Evolutionary conservation across 1,140 invertebrate genomes (phyloP), one percentile per base, ranked within the genome.

Genomic region (Cydia splendana): DNA sequence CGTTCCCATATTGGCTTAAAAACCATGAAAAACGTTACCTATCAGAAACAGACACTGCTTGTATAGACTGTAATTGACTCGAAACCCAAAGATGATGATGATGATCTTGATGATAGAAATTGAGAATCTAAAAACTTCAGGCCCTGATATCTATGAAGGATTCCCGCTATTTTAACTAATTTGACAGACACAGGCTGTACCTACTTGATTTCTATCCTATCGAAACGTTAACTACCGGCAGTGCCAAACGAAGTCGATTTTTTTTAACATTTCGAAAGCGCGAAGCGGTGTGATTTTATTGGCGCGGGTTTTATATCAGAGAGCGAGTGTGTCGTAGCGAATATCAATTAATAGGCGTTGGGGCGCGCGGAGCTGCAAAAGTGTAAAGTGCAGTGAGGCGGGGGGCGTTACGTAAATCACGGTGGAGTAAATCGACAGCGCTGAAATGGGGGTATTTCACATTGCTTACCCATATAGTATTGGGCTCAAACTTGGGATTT

Each of bases 321-420:
- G 53, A 6, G 38, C 12, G 42, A 78, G 81, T 79, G 79, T 81
- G 88, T 89, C 86, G 80, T 75, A 77, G 74, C 82, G 83, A 84
- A 90, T 91, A 90, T 90, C 89, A 91, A 89, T 91, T 88, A 89
- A 87, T 90, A 84, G 86, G 75, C 87, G 81, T 84, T 81, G 85
- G 83, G 83, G 86, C 85, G 88, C 83, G 86, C 84, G 80, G 82
- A 87, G 84, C 88, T 91, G 90, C 86, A 92, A 92, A 91, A 90
- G 89, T 92, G 90, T 92, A 92, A 92, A 92, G 84, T 91, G 87
- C 90, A 91, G 78, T 75, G 84, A 88, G 82, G 86, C 90, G 86
- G 84, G 75, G 85, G 81, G 87, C 87, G 84, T 87, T 86, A 79
- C 87, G 87, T 91, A 90, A 90, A 91, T 88, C 89, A 91, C 86